Base-by-base conservation (phyloP, 2,797 vertebrate species). In the Salarias fasciatus region DNA sequence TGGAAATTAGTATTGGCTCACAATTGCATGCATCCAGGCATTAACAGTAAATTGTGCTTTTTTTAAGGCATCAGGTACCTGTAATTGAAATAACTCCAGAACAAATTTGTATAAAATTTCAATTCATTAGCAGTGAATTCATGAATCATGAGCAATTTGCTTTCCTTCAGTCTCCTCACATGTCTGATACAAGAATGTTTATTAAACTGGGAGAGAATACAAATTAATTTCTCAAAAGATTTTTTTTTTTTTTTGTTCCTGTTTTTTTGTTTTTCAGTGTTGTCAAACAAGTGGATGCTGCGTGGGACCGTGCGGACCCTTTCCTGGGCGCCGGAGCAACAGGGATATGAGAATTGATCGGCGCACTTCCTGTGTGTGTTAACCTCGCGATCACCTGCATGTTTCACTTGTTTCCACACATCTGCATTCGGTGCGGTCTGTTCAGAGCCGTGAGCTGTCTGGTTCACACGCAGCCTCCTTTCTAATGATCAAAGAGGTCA, bases 401-500 rank as follows among this genome's bases (percentile, higher is more conserved):
- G 70, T 68, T 69, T 67, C 59, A n/a, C 12, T 45, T 28, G 14
- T 38, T n/a, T 75, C 50, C 38, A 52, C 72, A 80, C 57, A 69
- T 83, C 77, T 69, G 61, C 58, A 69, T 75, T 71, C 7, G 29
- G 56, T 72, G 47, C 38, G 11, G 52, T 36, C 53, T 59, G 60
- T 59, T 85, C 68, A 52, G 72, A 77, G 77, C 53, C 29, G 53
- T 53, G 65, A 72, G 64, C 82, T 82, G 77, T 82, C 81, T 73
- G 72, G 11, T 79, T 83, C 81, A 62, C 74, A 79, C 65, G 45
- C 48, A 51, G 31, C 56, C 75, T 10, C 60, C 35, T 72, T 74
- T 70, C 75, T 87, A 83, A 84, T 85, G 85, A 91, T 90, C 87
- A 88, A 78, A 88, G 82, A 84, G 85, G 86, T 87, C 87, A 85